phyloP scores from a whole-genome alignment of 2,797 vertebrate species.

The Eulemur mongoz region DNA sequence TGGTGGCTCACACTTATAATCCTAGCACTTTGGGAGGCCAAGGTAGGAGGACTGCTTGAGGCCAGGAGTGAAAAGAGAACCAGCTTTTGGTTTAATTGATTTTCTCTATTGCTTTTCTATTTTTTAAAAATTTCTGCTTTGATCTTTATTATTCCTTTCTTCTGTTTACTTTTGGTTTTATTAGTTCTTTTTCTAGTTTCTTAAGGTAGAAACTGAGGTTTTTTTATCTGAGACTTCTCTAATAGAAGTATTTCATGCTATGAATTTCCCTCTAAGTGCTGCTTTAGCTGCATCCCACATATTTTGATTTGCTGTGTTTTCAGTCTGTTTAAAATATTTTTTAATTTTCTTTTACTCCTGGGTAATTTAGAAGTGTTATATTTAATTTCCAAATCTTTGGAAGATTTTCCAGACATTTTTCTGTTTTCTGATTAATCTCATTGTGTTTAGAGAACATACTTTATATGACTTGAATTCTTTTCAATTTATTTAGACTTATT shows the following conservation, averaged over 20 bases:
- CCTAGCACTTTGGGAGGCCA: too few relatives aligned
- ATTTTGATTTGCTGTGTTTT: conserved; percentile 38
- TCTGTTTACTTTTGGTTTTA: background rate
- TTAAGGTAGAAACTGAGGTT: background rate
- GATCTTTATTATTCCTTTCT: conserved; percentile 1
- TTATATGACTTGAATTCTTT: conserved; percentile 28
- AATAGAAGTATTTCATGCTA: background rate
- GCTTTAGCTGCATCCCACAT: background rate
- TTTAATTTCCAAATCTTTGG: conserved; percentile 3
- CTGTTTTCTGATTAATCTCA: conserved; percentile 3
- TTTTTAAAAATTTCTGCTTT: conserved; percentile 19
- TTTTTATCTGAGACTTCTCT: background rate
- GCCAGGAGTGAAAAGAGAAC: too few relatives aligned
- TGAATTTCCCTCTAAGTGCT: background rate
- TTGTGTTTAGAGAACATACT: background rate
- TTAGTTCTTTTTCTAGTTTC: background rate
- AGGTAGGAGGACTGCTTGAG: too few relatives aligned
- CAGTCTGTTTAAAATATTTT: background rate
- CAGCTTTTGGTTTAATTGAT: background rate
- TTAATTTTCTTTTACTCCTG: background rate
- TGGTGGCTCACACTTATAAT: too few relatives aligned
- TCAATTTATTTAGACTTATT: background rate
- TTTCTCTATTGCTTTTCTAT: background rate
- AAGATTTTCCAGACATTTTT: background rate
- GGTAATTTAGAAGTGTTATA: background rate